Conservation (phyloP, 2,113 vertebrate species). For the Gobiocypris rarus region DNA sequence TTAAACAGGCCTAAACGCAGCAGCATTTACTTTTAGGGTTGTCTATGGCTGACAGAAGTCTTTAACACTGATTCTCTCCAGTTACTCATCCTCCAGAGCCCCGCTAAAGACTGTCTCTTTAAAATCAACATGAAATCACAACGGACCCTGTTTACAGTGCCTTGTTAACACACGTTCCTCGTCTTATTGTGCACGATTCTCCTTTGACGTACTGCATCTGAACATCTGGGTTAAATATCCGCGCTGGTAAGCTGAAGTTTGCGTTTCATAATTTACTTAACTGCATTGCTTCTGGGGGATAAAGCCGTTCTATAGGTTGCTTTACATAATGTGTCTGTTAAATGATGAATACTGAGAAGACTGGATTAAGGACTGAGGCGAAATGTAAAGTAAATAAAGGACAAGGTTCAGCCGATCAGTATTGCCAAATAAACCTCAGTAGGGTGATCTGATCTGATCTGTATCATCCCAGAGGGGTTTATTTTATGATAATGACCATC, state of each 20-base stretch:
- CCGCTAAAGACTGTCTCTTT: slow-evolving; percentile 8
- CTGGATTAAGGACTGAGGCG: neutral
- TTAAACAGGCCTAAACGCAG: slow-evolving; percentile 45
- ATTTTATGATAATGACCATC: slow-evolving; percentile 11
- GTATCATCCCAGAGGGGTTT: neutral
- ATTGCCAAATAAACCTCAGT: neutral
- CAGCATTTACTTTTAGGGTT: slow-evolving; percentile 42
- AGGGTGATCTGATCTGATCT: neutral
- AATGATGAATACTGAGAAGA: neutral
- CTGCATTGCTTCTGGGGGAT: neutral
- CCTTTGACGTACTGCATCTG: neutral
- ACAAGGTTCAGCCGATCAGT: neutral
- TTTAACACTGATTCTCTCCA: slow-evolving; percentile 43
- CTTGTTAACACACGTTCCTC: neutral
- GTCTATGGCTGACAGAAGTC: slow-evolving; percentile 36
- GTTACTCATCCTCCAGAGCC: slow-evolving; percentile 42
- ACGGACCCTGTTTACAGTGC: neutral
- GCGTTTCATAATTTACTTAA: neutral
- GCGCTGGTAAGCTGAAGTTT: neutral
- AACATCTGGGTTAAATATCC: slow-evolving; percentile 7
- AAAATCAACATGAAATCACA: neutral
- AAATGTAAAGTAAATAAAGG: neutral
- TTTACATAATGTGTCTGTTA: neutral
- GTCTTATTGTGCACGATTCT: neutral
- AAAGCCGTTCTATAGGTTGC: neutral